Percentiles rank a stretch among this genome's conserved stretches.
Evolutionary conservation across 2,888 invertebrate genomes (phyloP).

Genomic region (Ophion obscuratus): DNA sequence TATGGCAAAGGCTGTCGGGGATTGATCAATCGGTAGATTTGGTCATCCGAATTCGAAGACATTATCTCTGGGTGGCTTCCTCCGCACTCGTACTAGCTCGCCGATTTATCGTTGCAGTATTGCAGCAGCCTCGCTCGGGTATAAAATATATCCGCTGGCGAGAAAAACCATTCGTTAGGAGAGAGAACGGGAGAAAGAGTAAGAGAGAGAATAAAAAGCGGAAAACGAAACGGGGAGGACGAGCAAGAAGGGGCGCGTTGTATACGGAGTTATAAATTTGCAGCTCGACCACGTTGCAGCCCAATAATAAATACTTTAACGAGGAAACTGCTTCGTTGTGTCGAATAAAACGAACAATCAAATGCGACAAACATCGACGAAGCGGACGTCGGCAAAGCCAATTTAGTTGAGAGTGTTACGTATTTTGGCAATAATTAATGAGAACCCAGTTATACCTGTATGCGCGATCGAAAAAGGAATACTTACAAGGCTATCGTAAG

Average conservation of each 20-base stretch:
- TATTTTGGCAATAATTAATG: constrained; percentile 5
- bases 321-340: constrained; percentile 18
- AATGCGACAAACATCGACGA: constrained; percentile 1
- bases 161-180: constrained; percentile 53
- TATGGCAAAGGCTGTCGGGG: constrained; percentile 47
- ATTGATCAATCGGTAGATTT: constrained; percentile 78
- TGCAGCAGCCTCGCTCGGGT: constrained; percentile 52
- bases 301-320: constrained; percentile 53
- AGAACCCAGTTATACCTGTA: background rate
- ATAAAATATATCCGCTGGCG: constrained; percentile 52
- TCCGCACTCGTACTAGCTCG: constrained; percentile 50
- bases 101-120: constrained; percentile 78
- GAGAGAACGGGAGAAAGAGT: background rate
- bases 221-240: background rate
- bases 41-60: constrained; percentile 78
- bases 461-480: background rate
- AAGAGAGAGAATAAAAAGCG: background rate
- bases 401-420: background rate
- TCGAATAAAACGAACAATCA: constrained; percentile 17
- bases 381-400: constrained; percentile 2
- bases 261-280: constrained; percentile 38
- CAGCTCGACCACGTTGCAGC: constrained; percentile 5
- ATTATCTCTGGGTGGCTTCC: constrained; percentile 75
- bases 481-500: too few relatives aligned
- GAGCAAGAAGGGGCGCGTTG: background rate